Evolutionary conservation across 2,888 invertebrate genomes (phyloP), one percentile per base, ranked within the genome.

Genomic region (Gastracanthus pulcherrimus): DNA sequence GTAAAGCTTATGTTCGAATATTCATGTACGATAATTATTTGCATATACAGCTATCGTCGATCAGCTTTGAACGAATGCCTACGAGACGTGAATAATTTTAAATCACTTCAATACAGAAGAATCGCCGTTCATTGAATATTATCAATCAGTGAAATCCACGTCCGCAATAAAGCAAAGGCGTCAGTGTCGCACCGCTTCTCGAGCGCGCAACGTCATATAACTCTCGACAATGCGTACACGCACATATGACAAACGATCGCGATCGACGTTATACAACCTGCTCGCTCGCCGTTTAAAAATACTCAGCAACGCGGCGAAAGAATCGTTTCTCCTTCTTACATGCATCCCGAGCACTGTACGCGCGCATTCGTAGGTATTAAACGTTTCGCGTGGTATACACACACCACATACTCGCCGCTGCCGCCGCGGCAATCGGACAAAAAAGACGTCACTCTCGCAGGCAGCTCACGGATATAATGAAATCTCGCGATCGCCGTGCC

Each of bases 401-500:
- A n/a, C n/a, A n/a, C n/a, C n/a, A n/a, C n/a, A n/a, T n/a, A n/a
- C n/a, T n/a, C n/a, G n/a, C n/a, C n/a, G n/a, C n/a, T n/a, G n/a
- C n/a, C n/a, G n/a, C n/a, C n/a, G 38, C 38, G 38, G 9, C 0
- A 38, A 13, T 45, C 36, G 72, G 19, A 29, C 7, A 36, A 75
- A 75, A 75, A 75, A 64, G 48, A 55, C 64, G 29, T 48, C 26
- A 62, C 31, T 62, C 58, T 26, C 6, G 26, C 36, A 71, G 26
- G 36, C 71, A 64, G 62, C 62, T 64, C 71, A 72, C 64, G 64
- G 71, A 72, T 66, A 66, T 72, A 71, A 72, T 78, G 64, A 72
- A 78, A 78, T 78, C 55, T 51, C 55, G 6, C 58, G 67, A 38
- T 19, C 69, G 36, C 11, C 31, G 38, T 26, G 6, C n/a, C n/a